Evolutionary conservation across 1,140 invertebrate species (phyloP).

Genomic region (Euwallacea similis): DNA sequence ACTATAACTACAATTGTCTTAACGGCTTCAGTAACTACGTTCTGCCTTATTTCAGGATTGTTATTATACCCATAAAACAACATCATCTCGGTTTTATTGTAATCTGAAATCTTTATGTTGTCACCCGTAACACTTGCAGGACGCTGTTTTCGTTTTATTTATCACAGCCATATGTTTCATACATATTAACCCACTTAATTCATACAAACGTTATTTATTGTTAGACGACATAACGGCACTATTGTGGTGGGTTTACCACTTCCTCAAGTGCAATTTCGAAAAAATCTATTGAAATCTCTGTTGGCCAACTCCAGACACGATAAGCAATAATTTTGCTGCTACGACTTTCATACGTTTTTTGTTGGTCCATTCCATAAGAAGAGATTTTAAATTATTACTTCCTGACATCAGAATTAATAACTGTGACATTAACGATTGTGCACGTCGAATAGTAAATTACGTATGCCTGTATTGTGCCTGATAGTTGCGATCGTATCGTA

Average conservation of each 20-base stretch:
- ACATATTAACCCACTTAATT: not conserved
- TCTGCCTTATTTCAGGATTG: too few species aligned
- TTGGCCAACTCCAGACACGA: too few species aligned
- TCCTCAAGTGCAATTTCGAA: too few species aligned
- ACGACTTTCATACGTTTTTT: too few species aligned
- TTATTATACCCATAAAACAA: too few species aligned
- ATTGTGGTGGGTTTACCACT: too few species aligned
- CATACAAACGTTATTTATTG: too few species aligned
- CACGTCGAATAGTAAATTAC: constrained; percentile 14
- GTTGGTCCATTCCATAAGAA: not conserved
- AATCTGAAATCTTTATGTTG: not conserved
- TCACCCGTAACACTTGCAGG: not conserved
- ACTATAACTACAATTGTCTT: too few species aligned
- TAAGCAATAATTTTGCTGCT: too few species aligned
- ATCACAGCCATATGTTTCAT: not conserved
- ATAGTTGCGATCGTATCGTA: constrained; percentile 8
- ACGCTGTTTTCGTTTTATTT: not conserved
- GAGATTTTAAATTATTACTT: constrained; percentile 3
- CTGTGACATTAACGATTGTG: constrained; percentile 3
- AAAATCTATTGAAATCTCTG: too few species aligned
- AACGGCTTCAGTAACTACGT: too few species aligned
- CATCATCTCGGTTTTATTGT: not conserved
- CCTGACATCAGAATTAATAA: constrained; percentile 9
- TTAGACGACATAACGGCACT: too few species aligned
- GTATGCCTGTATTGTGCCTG: not conserved